Percentiles rank a stretch among this genome's conserved stretches.
phyloP scores from a whole-genome alignment of 2,797 vertebrate species.

The Rallus crepitans region DNA sequence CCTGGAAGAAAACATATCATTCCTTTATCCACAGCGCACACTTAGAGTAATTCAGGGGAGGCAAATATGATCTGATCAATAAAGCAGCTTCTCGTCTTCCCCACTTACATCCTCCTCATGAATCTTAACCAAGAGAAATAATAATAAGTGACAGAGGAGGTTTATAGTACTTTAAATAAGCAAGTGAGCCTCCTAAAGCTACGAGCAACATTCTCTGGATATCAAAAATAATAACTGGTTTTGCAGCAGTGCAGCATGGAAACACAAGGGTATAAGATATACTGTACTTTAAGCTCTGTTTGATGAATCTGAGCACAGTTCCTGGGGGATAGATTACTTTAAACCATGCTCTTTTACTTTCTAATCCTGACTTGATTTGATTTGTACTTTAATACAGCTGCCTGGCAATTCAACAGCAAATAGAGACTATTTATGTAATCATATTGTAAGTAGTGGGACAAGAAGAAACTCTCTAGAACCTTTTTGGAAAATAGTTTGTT shows the following conservation, averaged over 20 bases:
- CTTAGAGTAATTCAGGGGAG: constrained; percentile 62
- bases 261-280: constrained; percentile 87
- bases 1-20: constrained; percentile 36
- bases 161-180: constrained; percentile 83
- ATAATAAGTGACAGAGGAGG: constrained; percentile 79
- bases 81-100: constrained; percentile 63
- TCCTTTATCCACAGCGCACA: constrained; percentile 12
- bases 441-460: constrained; percentile 85
- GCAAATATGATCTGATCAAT: constrained; percentile 58
- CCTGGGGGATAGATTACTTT: constrained; percentile 90
- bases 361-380: constrained; percentile 91
- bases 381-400: constrained; percentile 89
- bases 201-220: constrained; percentile 83
- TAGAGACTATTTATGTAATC: constrained; percentile 89
- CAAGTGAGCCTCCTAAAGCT: constrained; percentile 82
- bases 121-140: constrained; percentile 81
- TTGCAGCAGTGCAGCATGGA: constrained; percentile 81
- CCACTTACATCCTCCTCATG: constrained; percentile 65
- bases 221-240: constrained; percentile 88
- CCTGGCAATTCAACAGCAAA: constrained; percentile 88
- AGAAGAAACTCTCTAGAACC: constrained; percentile 85
- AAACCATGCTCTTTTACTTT: constrained; percentile 90
- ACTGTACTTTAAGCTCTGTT: constrained; percentile 89
- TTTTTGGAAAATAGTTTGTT: constrained; percentile 87
- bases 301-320: constrained; percentile 89